phyloP scores from a whole-genome alignment of 1,140 invertebrate species.

The Phymastichus coffea region DNA sequence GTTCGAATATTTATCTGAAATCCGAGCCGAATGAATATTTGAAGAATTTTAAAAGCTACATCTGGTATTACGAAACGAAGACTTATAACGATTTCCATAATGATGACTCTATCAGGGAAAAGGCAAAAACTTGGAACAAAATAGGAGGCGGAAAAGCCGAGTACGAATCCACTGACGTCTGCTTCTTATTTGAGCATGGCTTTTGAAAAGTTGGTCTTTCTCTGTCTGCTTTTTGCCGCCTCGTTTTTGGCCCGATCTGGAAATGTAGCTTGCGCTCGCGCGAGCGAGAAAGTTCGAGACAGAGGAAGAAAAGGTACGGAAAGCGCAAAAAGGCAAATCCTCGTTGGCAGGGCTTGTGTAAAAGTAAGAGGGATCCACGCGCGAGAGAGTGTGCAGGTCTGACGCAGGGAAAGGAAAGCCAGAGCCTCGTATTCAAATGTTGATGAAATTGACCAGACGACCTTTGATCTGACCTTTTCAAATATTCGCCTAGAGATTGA shows the following conservation, averaged over 20 bases:
- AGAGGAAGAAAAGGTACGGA: conserved; percentile 18
- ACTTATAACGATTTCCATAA: no score
- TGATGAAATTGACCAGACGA: conserved; percentile 60
- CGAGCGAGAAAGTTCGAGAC: neutral
- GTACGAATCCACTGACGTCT: neutral
- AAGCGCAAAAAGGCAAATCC: neutral
- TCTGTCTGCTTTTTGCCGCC: no score
- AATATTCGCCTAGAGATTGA: conserved; percentile 57
- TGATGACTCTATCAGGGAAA: no score
- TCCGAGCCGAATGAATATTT: no score
- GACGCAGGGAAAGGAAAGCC: conserved; percentile 9
- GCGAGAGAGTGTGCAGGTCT: conserved; percentile 11
- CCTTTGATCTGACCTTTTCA: conserved; percentile 57
- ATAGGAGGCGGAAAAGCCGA: neutral
- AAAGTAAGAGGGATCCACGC: conserved; percentile 5
- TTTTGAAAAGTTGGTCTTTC: conserved; percentile 48
- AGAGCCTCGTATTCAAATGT: conserved; percentile 53
- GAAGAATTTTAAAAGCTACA: no score
- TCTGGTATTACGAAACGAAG: no score
- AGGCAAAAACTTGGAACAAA: neutral
- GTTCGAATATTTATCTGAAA: no score
- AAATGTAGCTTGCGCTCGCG: no score
- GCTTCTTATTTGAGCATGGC: conserved; percentile 19
- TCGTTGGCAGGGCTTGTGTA: neutral
- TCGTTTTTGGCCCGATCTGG: no score